Percentiles rank a stretch among this genome's conserved stretches.
Conservation (phyloP, 2,113 vertebrate species). For the Tringa solitaria region DNA sequence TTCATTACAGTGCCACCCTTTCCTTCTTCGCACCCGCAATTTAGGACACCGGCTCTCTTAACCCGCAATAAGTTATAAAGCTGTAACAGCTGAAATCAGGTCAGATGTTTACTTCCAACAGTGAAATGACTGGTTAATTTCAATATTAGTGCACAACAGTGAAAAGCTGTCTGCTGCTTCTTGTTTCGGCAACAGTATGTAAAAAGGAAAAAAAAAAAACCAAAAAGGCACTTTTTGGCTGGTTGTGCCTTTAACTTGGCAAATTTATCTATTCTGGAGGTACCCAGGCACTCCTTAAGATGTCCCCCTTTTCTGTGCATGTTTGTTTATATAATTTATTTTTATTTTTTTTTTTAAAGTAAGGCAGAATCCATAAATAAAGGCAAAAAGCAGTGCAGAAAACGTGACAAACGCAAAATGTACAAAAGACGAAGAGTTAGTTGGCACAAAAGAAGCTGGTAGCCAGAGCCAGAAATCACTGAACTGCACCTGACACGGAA, state of each 20-base stretch:
- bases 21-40: background rate
- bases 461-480: constrained; percentile 51
- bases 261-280: constrained; percentile 38
- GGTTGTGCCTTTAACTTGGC: constrained; percentile 68
- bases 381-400: constrained; percentile 64
- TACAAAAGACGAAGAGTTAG: constrained; percentile 42
- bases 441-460: constrained; percentile 55
- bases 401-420: constrained; percentile 42
- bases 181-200: constrained; percentile 20
- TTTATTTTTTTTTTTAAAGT: constrained; percentile 41
- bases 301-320: constrained; percentile 42
- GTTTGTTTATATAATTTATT: background rate
- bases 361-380: constrained; percentile 69
- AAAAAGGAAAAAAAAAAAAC: constrained; percentile 41
- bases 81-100: constrained; percentile 15
- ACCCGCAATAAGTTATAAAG: background rate
- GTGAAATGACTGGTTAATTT: constrained; percentile 36
- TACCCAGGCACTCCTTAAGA: constrained; percentile 63
- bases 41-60: background rate
- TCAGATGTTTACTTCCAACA: background rate
- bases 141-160: constrained; percentile 40
- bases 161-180: constrained; percentile 34
- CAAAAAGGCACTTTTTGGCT: constrained; percentile 89
- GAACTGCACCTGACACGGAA: constrained; percentile 43
- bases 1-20: background rate